phyloP scores from a whole-genome alignment of 2,888 invertebrate species.

The Psylliodes chrysocephalus region DNA sequence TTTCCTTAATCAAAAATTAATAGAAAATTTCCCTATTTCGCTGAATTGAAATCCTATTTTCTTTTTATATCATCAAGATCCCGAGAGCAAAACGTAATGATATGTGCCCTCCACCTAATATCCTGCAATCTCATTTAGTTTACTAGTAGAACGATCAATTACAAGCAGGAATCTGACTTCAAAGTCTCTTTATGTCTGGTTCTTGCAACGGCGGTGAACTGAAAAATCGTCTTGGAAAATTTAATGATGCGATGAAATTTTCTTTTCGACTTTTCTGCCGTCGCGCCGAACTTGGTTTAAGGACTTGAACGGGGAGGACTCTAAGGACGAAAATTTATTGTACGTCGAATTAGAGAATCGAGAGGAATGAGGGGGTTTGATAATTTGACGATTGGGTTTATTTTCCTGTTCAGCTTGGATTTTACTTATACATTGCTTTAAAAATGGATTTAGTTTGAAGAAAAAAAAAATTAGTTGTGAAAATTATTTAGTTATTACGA shows the following conservation, averaged over 20 bases:
- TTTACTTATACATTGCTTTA: not conserved
- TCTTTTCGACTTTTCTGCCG: slow-evolving; percentile 27
- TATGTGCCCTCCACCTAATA: slow-evolving; percentile 14
- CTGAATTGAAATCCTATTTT: not conserved
- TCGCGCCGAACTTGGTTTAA: slow-evolving; percentile 25
- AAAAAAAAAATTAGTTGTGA: too few relatives aligned
- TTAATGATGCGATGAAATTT: slow-evolving; percentile 42
- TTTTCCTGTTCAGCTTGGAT: not conserved
- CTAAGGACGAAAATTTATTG: slow-evolving; percentile 14
- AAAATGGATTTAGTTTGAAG: too few relatives aligned
- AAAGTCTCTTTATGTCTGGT: slow-evolving; percentile 36
- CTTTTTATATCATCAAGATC: not conserved
- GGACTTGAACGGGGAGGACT: slow-evolving; percentile 9
- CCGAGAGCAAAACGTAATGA: not conserved
- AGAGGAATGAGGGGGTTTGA: not conserved
- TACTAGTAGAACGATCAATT: slow-evolving; percentile 33
- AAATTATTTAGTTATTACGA: too few relatives aligned
- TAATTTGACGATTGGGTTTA: not conserved
- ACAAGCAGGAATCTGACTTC: slow-evolving; percentile 33
- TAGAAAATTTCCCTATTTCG: too few relatives aligned
- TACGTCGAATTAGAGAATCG: not conserved
- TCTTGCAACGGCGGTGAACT: slow-evolving; percentile 31
- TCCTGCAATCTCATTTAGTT: slow-evolving; percentile 25
- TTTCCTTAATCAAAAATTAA: too few relatives aligned
- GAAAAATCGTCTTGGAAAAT: slow-evolving; percentile 37